A percentile compares a stretch with the other conserved stretches of the same genome.
Evolutionary conservation across 2,888 invertebrate genomes (phyloP).

Genomic region (Troides aeacus): DNA sequence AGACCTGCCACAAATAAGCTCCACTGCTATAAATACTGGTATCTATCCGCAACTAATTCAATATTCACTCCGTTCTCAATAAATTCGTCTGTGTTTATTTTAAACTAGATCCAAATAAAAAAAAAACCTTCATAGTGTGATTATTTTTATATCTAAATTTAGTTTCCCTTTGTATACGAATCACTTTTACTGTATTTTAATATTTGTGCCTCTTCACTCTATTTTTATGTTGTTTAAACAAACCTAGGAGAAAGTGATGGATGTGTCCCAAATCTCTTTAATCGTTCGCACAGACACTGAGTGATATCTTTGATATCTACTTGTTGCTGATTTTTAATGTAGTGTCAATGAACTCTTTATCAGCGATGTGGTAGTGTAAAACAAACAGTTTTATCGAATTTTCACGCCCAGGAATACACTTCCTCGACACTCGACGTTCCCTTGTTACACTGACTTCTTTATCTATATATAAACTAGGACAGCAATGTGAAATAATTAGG

Average conservation of each 20-base stretch:
- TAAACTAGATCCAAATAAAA: constrained; percentile 18
- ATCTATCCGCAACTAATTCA: constrained; percentile 10
- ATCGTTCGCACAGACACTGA: background rate
- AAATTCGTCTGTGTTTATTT: constrained; percentile 24
- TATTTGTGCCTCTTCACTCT: background rate
- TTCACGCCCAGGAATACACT: constrained; percentile 19
- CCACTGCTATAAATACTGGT: background rate
- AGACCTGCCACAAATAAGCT: background rate
- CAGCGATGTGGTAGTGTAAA: background rate
- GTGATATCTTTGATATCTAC: background rate
- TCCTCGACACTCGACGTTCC: constrained; percentile 1
- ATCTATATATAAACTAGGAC: constrained; percentile 21
- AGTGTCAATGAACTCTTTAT: constrained; percentile 25
- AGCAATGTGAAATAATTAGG: background rate
- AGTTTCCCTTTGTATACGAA: background rate
- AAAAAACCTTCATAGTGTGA: constrained; percentile 10
- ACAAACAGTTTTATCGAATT: constrained; percentile 26
- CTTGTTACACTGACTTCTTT: constrained; percentile 11
- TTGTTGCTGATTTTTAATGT: constrained; percentile 8
- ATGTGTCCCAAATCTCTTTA: background rate
- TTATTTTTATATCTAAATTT: constrained; percentile 3
- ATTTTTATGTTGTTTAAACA: background rate
- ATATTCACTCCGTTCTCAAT: constrained; percentile 13
- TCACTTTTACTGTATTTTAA: background rate
- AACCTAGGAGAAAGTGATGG: background rate